Evolutionary conservation across 1,140 invertebrate genomes (phyloP).

Genomic region (Ceratitis capitata): DNA sequence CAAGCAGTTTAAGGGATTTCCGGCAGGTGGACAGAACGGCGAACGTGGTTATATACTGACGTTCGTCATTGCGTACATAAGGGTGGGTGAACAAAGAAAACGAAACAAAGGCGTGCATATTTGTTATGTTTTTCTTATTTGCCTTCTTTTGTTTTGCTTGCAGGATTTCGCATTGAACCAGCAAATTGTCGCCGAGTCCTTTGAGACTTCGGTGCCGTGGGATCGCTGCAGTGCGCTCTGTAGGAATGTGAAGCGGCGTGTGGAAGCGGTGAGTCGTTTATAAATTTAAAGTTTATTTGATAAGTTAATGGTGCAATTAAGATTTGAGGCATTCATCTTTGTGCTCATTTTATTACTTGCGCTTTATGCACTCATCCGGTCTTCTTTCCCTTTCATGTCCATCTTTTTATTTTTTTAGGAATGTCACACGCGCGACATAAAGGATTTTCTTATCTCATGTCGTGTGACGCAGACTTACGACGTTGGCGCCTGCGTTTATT

Average conservation of each 20-base stretch:
- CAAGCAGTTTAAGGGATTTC: slow-evolving; percentile 76
- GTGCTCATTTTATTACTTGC: not conserved
- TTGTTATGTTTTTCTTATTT: not conserved
- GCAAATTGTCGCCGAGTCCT: slow-evolving; percentile 92
- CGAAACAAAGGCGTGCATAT: not conserved
- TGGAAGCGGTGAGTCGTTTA: slow-evolving; percentile 65
- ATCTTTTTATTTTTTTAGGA: slow-evolving; percentile 67
- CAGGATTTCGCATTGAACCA: slow-evolving; percentile 93
- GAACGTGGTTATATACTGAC: slow-evolving; percentile 95
- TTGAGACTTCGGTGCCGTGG: slow-evolving; percentile 98
- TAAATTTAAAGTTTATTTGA: not conserved
- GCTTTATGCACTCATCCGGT: too few relatives aligned
- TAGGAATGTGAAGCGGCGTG: slow-evolving; percentile 86
- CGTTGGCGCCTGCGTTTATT: slow-evolving; percentile 96
- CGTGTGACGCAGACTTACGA: slow-evolving; percentile 96
- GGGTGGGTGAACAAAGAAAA: slow-evolving; percentile 70
- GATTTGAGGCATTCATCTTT: not conserved
- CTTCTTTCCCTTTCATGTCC: too few relatives aligned
- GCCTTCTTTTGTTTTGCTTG: slow-evolving; percentile 48
- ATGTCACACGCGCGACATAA: slow-evolving; percentile 74
- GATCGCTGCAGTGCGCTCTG: slow-evolving; percentile 86
- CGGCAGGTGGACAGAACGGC: slow-evolving; percentile 93
- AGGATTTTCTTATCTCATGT: slow-evolving; percentile 77
- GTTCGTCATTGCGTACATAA: slow-evolving; percentile 98
- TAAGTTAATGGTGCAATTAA: too few relatives aligned